phyloP scores from a whole-genome alignment of 2,113 vertebrate genomes.

The Neoarius graeffei region DNA sequence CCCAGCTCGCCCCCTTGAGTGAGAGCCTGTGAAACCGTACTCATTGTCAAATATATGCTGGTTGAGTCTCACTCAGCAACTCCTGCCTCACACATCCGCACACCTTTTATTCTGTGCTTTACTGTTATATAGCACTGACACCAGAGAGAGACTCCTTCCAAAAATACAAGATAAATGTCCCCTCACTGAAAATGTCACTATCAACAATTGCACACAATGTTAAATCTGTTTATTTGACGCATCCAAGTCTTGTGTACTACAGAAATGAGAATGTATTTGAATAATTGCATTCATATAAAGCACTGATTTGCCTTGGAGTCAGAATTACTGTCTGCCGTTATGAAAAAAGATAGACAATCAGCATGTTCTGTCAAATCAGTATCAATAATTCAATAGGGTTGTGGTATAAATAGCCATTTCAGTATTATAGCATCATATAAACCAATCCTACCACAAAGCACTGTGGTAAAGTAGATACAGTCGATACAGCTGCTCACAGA shows the following conservation, averaged over 20 bases:
- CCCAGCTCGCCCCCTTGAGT: too few relatives aligned
- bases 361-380: neutral
- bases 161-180: neutral
- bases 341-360: neutral
- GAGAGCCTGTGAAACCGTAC: too few relatives aligned
- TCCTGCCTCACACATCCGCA: too few relatives aligned
- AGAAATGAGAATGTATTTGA: neutral
- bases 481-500: neutral
- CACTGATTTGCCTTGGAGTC: neutral
- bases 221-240: neutral
- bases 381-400: neutral
- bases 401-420: neutral
- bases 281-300: neutral
- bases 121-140: neutral
- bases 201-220: neutral
- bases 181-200: neutral
- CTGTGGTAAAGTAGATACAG: neutral
- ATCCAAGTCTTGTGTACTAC: neutral
- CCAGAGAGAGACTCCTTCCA: neutral
- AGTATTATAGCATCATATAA: neutral
- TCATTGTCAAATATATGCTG: too few relatives aligned
- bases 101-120: neutral
- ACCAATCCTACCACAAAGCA: neutral
- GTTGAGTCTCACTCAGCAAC: too few relatives aligned
- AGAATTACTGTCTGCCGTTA: neutral